Evolutionary conservation across 2,113 vertebrate species (phyloP).

Genomic region (Machaerirhynchus nigripectus): DNA sequence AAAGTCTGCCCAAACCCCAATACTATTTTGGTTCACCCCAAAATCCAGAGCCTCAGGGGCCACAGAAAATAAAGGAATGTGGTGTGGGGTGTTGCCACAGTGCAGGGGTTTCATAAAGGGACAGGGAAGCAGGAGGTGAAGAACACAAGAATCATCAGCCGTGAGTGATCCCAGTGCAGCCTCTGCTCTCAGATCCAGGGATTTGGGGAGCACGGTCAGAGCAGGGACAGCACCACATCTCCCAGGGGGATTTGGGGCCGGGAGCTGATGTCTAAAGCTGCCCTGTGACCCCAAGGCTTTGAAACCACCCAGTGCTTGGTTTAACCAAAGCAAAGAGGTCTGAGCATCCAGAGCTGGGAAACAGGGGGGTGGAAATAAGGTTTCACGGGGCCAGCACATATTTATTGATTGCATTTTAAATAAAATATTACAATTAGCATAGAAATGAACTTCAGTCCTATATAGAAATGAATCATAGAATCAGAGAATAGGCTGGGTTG

Average conservation of each 20-base stretch:
- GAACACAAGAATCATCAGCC: rapidly evolving
- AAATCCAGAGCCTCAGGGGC: not conserved
- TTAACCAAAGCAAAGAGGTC: not conserved
- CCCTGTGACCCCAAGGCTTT: not conserved
- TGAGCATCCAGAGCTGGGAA: not conserved
- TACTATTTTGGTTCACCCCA: not conserved
- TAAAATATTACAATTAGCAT: not conserved
- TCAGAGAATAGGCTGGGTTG: not conserved
- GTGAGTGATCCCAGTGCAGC: not conserved
- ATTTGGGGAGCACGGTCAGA: rapidly evolving
- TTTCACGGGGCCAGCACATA: not conserved
- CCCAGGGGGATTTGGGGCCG: rapidly evolving
- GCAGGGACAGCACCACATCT: not conserved
- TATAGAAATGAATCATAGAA: not conserved
- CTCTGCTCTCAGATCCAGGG: not conserved
- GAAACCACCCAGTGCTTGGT: rapidly evolving
- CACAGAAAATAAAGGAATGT: rapidly evolving
- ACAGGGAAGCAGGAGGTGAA: not conserved
- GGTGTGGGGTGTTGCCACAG: not conserved
- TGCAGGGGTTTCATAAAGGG: not conserved
- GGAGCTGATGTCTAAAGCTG: not conserved
- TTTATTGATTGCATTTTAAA: not conserved
- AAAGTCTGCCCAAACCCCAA: not conserved
- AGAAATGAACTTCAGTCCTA: not conserved
- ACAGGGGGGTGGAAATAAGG: too few species aligned